Evolutionary conservation across 2,797 vertebrate species (phyloP).

Genomic region (Synanceia verrucosa): DNA sequence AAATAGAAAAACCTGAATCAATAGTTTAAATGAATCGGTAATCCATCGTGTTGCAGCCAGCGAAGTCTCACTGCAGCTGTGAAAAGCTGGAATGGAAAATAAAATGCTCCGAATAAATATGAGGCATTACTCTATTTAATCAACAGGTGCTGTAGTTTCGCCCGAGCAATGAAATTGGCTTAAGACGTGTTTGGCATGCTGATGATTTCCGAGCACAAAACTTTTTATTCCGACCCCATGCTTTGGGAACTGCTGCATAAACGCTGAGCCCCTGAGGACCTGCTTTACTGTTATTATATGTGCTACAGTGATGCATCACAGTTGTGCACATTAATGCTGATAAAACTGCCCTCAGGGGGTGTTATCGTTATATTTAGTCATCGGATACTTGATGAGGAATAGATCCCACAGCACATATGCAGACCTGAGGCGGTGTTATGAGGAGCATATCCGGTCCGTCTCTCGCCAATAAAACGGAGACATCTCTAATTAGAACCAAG

Average conservation of each 20-base stretch:
- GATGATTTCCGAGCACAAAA: not conserved
- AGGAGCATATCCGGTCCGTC: constrained; percentile 44
- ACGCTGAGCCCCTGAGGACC: constrained; percentile 19
- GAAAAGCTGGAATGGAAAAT: constrained; percentile 2
- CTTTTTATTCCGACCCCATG: constrained; percentile 23
- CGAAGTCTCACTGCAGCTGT: not conserved
- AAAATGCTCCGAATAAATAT: constrained; percentile 34
- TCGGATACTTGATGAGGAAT: constrained; percentile 67
- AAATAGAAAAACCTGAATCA: constrained; percentile 3
- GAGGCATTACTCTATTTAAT: constrained; percentile 24
- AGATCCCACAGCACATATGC: constrained; percentile 37
- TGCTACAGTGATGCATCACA: constrained; percentile 52
- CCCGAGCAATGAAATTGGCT: constrained; percentile 25
- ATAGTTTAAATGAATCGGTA: constrained; percentile 4
- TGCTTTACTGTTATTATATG: constrained; percentile 38
- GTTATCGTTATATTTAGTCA: constrained; percentile 61
- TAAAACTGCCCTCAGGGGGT: constrained; percentile 42
- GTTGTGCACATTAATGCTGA: constrained; percentile 41
- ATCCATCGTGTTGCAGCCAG: not conserved
- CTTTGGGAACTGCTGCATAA: constrained; percentile 15
- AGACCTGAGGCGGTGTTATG: constrained; percentile 33
- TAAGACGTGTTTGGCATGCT: constrained; percentile 4
- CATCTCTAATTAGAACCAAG: constrained; percentile 68
- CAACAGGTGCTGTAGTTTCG: constrained; percentile 41
- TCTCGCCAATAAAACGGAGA: constrained; percentile 62